A percentile compares a stretch with the other conserved stretches of the same genome.
Evolutionary conservation across 1,140 invertebrate species (phyloP).

Genomic region (Drosophila lowei): DNA sequence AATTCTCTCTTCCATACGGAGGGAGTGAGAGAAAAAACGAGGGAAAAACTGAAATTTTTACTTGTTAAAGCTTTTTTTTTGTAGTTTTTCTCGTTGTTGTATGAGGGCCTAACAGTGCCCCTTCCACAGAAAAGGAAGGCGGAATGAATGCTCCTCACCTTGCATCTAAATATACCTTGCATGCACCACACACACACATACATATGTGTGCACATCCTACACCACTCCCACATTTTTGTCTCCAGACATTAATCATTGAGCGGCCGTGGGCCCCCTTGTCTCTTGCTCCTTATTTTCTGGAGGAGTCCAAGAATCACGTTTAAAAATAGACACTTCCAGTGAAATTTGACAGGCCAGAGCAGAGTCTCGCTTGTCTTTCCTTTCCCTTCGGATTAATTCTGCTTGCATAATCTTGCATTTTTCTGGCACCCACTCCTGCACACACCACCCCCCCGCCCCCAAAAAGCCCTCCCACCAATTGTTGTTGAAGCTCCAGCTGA

Average conservation of each 20-base stretch:
- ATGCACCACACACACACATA: background rate
- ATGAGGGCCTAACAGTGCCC: too few species aligned
- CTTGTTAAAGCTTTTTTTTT: too few species aligned
- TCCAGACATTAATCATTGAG: too few species aligned
- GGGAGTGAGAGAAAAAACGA: too few species aligned
- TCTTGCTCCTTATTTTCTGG: background rate
- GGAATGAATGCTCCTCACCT: too few species aligned
- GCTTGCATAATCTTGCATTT: constrained; percentile 9
- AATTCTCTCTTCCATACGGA: too few species aligned
- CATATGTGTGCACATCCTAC: background rate
- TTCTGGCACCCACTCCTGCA: too few species aligned
- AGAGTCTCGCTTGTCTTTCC: too few species aligned
- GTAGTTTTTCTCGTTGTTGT: too few species aligned
- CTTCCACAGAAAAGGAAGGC: too few species aligned
- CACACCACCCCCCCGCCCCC: too few species aligned
- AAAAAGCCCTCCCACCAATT: background rate
- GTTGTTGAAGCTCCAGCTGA: constrained; percentile 7
- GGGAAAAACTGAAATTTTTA: too few species aligned
- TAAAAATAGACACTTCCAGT: constrained; percentile 2
- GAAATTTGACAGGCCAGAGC: background rate
- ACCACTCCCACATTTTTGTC: background rate
- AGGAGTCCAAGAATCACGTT: background rate
- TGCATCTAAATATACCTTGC: background rate
- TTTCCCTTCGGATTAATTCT: background rate
- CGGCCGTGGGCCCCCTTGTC: background rate